These are phyloP conservation scores for Falco punctatus DNA, from an alignment of 2,113 vertebrate genomes.

Conservation along the genomic window DNA sequence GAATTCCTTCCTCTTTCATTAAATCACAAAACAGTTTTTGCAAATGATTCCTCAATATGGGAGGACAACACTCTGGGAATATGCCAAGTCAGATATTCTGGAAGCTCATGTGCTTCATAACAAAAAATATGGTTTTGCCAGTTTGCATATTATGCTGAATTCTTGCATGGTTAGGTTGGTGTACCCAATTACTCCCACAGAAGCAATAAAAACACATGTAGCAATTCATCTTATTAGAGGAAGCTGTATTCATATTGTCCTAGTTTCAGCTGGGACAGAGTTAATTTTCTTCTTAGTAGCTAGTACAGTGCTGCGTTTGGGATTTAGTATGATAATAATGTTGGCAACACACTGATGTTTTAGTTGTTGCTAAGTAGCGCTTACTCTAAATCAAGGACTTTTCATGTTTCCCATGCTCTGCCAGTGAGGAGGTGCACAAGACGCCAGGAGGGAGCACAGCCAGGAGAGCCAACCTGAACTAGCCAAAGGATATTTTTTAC, in stretches of 20 bases:
- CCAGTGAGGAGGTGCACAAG: too few relatives aligned
- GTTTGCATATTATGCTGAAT: neutral
- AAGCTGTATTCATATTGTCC: neutral
- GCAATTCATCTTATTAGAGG: neutral
- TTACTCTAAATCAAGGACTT: too few relatives aligned
- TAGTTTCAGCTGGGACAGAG: too few relatives aligned
- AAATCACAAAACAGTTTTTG: neutral
- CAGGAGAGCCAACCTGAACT: too few relatives aligned
- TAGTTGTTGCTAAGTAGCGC: too few relatives aligned
- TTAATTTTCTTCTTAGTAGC: too few relatives aligned
- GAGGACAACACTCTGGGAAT: neutral
- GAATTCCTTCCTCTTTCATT: neutral
- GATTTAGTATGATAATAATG: too few relatives aligned
- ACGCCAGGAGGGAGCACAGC: too few relatives aligned
- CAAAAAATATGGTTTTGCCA: neutral
- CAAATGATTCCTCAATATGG: neutral
- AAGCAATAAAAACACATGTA: neutral
- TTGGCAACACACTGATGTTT: too few relatives aligned
- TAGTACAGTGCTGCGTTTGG: too few relatives aligned
- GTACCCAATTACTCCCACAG: constrained; percentile 5
- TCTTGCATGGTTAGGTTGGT: neutral
- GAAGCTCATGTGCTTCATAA: neutral
- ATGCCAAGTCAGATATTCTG: neutral
- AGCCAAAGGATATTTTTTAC: too few relatives aligned
- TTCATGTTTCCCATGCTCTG: too few relatives aligned